Base-by-base conservation (phyloP, 2,888 invertebrate genomes). In the Melanchra persicariae region DNA sequence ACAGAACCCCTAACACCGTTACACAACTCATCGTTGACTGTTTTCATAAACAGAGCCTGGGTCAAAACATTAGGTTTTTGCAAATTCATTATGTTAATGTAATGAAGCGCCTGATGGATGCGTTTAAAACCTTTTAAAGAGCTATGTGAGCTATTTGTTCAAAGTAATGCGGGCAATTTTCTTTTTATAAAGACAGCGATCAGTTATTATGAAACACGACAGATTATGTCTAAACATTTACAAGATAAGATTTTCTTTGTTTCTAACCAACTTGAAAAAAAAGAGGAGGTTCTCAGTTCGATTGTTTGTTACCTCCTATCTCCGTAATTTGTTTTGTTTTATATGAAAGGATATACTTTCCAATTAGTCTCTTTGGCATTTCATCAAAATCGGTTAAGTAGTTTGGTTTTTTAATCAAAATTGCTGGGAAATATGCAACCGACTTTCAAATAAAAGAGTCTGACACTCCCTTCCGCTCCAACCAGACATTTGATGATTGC, bases 41-140 rank as follows among this genome's bases (percentile, higher is more conserved):
- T 52, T 59, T 65, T 49, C 63, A 1, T 57, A 8, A 22, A 66
- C 59, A 55, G 8, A 49, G 9, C 55, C 59, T 45, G 62, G 51
- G 65, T 60, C 65, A 71, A 57, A 72, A 55, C 12, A 22, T 62
- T 26, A 61, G 26, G 68, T 67, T 78, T 83, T 70, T 60, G 62
- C 51, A 68, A 30, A 72, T 69, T 78, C 43, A 82, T 84, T 84
- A 84, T 81, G 82, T 45, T 73, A 78, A 82, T 81, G 63, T 66
- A 40, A 66, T 75, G 63, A 59, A 45, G 6, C 49, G 10, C 47
- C 40, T 84, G 69, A 82, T 74, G 61, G 70, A 81, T 79, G 64
- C 47, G 58, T 57, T 73, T 45, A 45, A 34, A 57, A 58, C 61
- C 51, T 57, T 73, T 37, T 68, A 43, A 61, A 73, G 61, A 45